phyloP scores from a whole-genome alignment of 2,888 invertebrate genomes.

The Blomia tropicalis region DNA sequence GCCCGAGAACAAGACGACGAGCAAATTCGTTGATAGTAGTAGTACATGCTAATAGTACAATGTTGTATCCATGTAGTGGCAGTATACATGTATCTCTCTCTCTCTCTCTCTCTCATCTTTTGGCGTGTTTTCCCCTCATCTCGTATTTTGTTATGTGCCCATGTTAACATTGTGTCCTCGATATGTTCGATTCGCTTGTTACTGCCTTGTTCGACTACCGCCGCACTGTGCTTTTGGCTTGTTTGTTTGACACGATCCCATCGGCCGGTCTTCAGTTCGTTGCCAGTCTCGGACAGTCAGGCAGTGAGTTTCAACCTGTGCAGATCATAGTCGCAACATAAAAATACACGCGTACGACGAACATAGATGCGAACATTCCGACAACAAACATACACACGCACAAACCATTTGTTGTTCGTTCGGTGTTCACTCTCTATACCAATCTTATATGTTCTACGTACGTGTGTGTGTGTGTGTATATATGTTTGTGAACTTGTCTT shows the following conservation, averaged over 20 bases:
- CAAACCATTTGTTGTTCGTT: too few species aligned
- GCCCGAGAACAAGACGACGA: constrained; percentile 1
- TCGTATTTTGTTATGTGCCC: not conserved
- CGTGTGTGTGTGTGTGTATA: too few species aligned
- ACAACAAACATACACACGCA: too few species aligned
- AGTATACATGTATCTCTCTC: not conserved
- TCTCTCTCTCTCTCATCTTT: not conserved
- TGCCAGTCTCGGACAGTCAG: constrained; percentile 2
- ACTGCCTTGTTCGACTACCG: constrained; percentile 13
- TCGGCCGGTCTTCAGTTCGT: not conserved
- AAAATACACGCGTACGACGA: too few species aligned
- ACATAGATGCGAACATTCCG: too few species aligned
- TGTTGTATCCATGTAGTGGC: not conserved
- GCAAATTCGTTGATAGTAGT: constrained; percentile 9
- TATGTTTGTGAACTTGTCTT: too few species aligned
- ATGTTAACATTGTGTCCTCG: constrained; percentile 1
- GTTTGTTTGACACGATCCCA: not conserved
- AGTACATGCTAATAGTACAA: not conserved
- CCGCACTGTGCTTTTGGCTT: not conserved
- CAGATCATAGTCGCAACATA: not conserved
- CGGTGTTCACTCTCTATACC: too few species aligned
- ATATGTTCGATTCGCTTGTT: constrained; percentile 15
- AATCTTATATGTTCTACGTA: too few species aligned
- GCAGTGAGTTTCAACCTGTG: not conserved
- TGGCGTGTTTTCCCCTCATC: not conserved